phyloP scores from a whole-genome alignment of 2,113 vertebrate genomes.

The Suricata suricatta region DNA sequence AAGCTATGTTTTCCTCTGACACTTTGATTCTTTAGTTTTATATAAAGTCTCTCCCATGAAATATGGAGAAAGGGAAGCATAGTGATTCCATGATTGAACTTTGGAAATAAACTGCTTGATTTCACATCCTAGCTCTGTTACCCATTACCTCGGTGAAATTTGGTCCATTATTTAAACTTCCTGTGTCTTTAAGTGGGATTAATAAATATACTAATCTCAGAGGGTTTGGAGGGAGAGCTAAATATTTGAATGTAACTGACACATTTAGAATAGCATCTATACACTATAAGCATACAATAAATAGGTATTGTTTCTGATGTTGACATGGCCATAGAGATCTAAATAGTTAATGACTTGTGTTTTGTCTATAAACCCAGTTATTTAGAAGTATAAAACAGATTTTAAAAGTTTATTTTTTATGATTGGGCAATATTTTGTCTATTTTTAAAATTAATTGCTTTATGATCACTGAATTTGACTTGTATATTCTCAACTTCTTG shows the following conservation, averaged over 20 bases:
- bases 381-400: background rate
- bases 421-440: background rate
- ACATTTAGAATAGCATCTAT: background rate
- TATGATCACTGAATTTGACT: background rate
- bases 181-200: background rate
- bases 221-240: background rate
- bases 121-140: background rate
- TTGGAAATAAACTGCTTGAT: background rate
- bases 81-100: background rate
- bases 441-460: background rate
- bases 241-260: background rate
- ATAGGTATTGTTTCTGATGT: background rate
- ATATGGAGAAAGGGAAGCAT: background rate
- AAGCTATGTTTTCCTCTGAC: background rate
- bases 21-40: conserved; percentile 6
- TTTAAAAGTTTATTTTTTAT: background rate
- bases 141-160: background rate
- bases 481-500: background rate
- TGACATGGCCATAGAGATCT: background rate
- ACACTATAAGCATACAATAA: background rate
- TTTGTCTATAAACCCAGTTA: background rate
- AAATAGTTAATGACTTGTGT: background rate
- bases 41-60: background rate
- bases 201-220: background rate
- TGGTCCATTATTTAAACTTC: background rate